Base-by-base conservation (phyloP, 2,888 invertebrate species). In the Pristionchus arcanus region DNA sequence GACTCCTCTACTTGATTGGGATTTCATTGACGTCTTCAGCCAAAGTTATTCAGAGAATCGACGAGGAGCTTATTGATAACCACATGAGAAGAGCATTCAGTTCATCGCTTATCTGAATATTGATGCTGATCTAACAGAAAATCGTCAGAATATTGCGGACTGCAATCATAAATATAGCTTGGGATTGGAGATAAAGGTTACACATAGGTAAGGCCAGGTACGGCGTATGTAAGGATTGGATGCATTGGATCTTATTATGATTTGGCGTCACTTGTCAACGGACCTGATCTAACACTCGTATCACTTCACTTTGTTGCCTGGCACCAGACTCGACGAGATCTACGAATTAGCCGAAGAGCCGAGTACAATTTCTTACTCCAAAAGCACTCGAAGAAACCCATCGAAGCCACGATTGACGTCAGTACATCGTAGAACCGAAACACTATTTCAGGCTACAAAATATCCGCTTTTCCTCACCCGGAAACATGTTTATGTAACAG, bases 401-500 rank as follows among this genome's bases (percentile, higher is more conserved):
- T n/a, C 63, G 63, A 63, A 63, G 63, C n/a, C 63, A 4, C 63
- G 25, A 63, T 63, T 63, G 63, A 63, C 63, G 63, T 63, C 63
- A 63, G n/a, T 25, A 4, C 2, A 63, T 63, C 59, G 63, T n/a
- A 25, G 63, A 63, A 63, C 63, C 63, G n/a, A 55, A 55, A 11
- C 63, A 25, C 63, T 63, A 63, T 63, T 63, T n/a, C 63, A 63
- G 63, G 63, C 63, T 63, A 63, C 63, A 63, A 63, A 55, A 63
- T 63, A 3, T 3, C 63, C 11, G 25, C n/a, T 49, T 63, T 11
- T 63, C n/a, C n/a, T n/a, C 63, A n/a, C 25, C 5, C 25, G 63
- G 63, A 63, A 63, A 63, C 63, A 25, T 25, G 63, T n/a, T 11
- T 63, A n/a, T 63, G 21, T n/a, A n/a, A 25, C 21, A 21, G 59